These are phyloP conservation scores for Orestias chungarensis DNA, from an alignment of 2,797 vertebrate species.

Conservation along the genomic window DNA sequence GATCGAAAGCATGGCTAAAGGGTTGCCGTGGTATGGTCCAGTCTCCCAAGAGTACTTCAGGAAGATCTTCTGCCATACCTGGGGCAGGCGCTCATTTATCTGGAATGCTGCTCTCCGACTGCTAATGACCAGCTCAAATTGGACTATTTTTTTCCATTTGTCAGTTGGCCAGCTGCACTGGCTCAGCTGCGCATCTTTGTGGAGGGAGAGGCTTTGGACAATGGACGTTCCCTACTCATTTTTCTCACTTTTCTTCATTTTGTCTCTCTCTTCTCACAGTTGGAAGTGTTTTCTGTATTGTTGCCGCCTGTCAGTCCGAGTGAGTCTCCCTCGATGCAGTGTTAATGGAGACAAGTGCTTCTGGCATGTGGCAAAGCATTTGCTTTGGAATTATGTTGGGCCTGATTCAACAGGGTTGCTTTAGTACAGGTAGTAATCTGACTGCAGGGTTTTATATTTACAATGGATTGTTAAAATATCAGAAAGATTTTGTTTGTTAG, in stretches of 20 bases:
- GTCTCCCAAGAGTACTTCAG: slow-evolving; percentile 82
- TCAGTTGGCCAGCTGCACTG: slow-evolving; percentile 89
- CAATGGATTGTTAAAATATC: too few relatives aligned
- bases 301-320: slow-evolving; percentile 71
- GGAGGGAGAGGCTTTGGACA: slow-evolving; percentile 82
- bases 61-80: slow-evolving; percentile 88
- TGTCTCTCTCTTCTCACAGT: slow-evolving; percentile 67
- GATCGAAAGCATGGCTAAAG: slow-evolving; percentile 81
- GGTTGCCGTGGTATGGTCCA: slow-evolving; percentile 74
- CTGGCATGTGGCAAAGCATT: slow-evolving; percentile 74
- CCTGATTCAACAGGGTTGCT: slow-evolving; percentile 56
- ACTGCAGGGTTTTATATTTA: slow-evolving; percentile 58
- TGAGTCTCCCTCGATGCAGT: slow-evolving; percentile 61
- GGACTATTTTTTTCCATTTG: slow-evolving; percentile 95
- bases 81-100: slow-evolving; percentile 88
- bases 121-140: slow-evolving; percentile 93
- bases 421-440: slow-evolving; percentile 60
- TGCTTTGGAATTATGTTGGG: slow-evolving; percentile 69
- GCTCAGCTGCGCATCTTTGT: slow-evolving; percentile 86
- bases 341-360: slow-evolving; percentile 73
- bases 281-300: slow-evolving; percentile 67
- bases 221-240: slow-evolving; percentile 86
- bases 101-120: slow-evolving; percentile 79
- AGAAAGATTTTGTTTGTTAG: too few relatives aligned
- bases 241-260: slow-evolving; percentile 83